Conservation (phyloP, 2,888 invertebrate species). For the Pachydiplax longipennis region DNA sequence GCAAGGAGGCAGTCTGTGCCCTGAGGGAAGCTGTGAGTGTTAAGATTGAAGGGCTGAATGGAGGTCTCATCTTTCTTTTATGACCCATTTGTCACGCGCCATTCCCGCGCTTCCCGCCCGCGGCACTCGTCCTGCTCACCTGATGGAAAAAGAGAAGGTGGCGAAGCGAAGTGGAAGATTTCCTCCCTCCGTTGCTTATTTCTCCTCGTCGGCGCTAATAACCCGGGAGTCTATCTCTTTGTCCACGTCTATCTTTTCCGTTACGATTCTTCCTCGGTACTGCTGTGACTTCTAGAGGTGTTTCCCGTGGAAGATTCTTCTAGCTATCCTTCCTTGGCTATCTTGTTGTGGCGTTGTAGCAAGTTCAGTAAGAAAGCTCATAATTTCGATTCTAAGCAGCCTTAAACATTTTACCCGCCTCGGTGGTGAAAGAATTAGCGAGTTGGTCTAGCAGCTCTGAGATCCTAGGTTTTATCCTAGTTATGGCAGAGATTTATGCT, state of each 20-base stretch:
- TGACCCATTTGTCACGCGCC: slow-evolving; percentile 45
- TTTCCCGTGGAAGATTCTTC: background rate
- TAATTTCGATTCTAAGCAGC: too few species aligned
- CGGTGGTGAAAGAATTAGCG: too few species aligned
- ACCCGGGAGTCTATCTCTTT: background rate
- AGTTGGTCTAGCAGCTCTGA: too few species aligned
- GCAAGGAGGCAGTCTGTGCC: background rate
- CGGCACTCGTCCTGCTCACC: slow-evolving; percentile 14
- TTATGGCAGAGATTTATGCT: too few species aligned
- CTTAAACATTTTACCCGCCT: too few species aligned
- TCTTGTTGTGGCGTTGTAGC: too few species aligned
- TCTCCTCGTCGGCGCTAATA: background rate
- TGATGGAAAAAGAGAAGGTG: background rate
- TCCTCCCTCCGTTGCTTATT: background rate
- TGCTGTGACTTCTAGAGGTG: background rate
- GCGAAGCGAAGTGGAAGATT: background rate
- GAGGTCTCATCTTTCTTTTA: slow-evolving; percentile 43
- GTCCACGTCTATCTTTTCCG: background rate
- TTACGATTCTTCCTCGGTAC: background rate
- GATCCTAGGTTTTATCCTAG: too few species aligned
- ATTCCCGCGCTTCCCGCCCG: slow-evolving; percentile 26
- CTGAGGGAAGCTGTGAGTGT: background rate
- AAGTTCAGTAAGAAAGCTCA: too few species aligned
- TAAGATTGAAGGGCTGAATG: slow-evolving; percentile 23
- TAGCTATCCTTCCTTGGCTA: too few species aligned